These are phyloP conservation scores for Melangyna quadrimaculata DNA, from an alignment of 2,888 invertebrate species.

Conservation along the genomic window DNA sequence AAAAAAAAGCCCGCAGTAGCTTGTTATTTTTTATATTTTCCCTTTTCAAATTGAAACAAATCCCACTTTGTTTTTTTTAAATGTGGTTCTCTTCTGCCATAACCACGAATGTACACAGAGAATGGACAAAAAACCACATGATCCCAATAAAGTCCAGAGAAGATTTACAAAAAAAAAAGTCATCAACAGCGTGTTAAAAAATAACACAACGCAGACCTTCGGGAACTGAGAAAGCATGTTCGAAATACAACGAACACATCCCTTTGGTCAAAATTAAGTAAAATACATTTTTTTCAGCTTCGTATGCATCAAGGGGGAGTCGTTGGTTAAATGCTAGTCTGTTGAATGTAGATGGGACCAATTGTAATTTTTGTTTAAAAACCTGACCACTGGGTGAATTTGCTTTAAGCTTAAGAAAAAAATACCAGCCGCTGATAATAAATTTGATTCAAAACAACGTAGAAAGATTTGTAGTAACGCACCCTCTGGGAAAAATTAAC, in stretches of 20 bases:
- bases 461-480: conserved; percentile 31
- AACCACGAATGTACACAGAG: not conserved
- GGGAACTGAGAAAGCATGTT: not conserved
- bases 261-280: conserved; percentile 51
- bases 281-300: conserved; percentile 43
- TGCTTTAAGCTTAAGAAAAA: not conserved
- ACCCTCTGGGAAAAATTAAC: conserved; percentile 29
- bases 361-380: not conserved
- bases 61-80: conserved; percentile 29
- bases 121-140: conserved; percentile 54
- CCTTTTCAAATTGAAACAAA: conserved; percentile 41
- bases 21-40: conserved; percentile 5
- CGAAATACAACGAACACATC: conserved; percentile 1
- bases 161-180: conserved; percentile 22
- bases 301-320: not conserved
- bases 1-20: conserved; percentile 7
- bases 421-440: conserved; percentile 41
- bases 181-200: conserved; percentile 29
- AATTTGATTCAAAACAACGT: conserved; percentile 55
- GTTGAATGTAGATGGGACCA: not conserved
- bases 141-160: conserved; percentile 33
- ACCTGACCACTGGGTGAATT: conserved; percentile 15
- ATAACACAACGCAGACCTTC: conserved; percentile 30
- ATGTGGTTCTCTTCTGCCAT: not conserved
- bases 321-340: conserved; percentile 16